Evolutionary conservation across 2,888 invertebrate genomes (phyloP).

Genomic region (Ectemnius lituratus): DNA sequence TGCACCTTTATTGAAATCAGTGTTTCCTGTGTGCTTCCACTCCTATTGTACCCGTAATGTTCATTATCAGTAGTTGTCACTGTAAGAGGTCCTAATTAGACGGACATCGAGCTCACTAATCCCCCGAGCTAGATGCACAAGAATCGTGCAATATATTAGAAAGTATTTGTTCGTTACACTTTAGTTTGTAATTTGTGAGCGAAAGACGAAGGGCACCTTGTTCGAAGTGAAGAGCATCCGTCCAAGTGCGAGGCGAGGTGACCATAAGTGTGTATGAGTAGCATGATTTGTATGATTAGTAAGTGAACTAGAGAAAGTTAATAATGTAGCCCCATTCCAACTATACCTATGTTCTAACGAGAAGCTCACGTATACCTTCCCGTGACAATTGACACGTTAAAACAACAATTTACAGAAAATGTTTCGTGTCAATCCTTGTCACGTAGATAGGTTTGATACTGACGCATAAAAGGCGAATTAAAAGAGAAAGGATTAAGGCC

Average conservation of each 20-base stretch:
- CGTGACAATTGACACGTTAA: too few relatives aligned
- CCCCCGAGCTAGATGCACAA: constrained; percentile 17
- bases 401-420: not conserved
- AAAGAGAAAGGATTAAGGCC: too few relatives aligned
- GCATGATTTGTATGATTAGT: too few relatives aligned
- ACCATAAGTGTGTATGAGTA: constrained; percentile 21
- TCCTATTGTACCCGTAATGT: not conserved
- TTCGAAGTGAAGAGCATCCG: constrained; percentile 37
- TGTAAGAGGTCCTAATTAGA: constrained; percentile 5
- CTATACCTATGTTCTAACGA: constrained; percentile 11
- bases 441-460: too few relatives aligned
- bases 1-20: not conserved
- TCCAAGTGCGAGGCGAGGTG: constrained; percentile 44
- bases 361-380: not conserved
- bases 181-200: constrained; percentile 13
- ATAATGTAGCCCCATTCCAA: constrained; percentile 35
- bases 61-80: not conserved
- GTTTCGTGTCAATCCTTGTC: too few relatives aligned
- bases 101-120: constrained; percentile 9
- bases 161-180: constrained; percentile 17
- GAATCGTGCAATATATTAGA: constrained; percentile 49
- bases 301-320: constrained; percentile 15
- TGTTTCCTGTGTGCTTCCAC: not conserved
- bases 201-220: constrained; percentile 11
- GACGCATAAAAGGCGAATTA: too few relatives aligned